phyloP scores from a whole-genome alignment of 2,797 vertebrate genomes.

The Naso thynnoides region DNA sequence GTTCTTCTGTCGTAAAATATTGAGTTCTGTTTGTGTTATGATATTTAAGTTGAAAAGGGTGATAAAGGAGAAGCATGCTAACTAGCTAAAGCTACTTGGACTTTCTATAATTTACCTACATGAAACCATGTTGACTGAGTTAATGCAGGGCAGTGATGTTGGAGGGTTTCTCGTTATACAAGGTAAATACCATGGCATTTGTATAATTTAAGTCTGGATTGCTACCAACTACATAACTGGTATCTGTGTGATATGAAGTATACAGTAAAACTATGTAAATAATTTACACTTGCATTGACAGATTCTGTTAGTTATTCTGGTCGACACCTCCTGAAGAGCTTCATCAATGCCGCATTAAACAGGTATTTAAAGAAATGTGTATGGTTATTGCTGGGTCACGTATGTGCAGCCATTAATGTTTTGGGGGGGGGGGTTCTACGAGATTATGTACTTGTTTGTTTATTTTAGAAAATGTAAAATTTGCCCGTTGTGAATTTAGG shows the following conservation, averaged over 20 bases:
- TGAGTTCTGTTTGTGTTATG: not conserved
- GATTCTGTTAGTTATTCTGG: conserved; percentile 81
- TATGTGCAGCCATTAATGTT: not conserved
- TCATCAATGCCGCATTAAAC: conserved; percentile 77
- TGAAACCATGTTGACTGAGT: conserved; percentile 79
- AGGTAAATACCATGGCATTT: conserved; percentile 68
- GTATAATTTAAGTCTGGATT: not conserved
- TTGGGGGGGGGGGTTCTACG: too few relatives aligned
- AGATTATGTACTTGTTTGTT: too few relatives aligned
- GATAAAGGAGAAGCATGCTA: conserved; percentile 50
- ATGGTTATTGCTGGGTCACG: not conserved
- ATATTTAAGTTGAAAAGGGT: not conserved
- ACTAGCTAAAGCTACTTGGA: conserved; percentile 49
- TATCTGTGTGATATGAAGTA: not conserved
- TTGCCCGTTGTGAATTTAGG: conserved; percentile 60
- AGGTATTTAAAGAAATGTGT: conserved; percentile 69
- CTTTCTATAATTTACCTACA: not conserved
- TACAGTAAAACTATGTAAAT: not conserved
- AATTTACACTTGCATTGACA: conserved; percentile 50
- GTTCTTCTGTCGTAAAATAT: not conserved
- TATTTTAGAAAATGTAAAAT: not conserved
- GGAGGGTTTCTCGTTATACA: conserved; percentile 82
- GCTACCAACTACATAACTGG: not conserved
- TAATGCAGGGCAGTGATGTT: conserved; percentile 77
- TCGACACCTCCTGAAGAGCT: conserved; percentile 81